phyloP scores from a whole-genome alignment of 1,140 invertebrate genomes.

The Tachypleus tridentatus region DNA sequence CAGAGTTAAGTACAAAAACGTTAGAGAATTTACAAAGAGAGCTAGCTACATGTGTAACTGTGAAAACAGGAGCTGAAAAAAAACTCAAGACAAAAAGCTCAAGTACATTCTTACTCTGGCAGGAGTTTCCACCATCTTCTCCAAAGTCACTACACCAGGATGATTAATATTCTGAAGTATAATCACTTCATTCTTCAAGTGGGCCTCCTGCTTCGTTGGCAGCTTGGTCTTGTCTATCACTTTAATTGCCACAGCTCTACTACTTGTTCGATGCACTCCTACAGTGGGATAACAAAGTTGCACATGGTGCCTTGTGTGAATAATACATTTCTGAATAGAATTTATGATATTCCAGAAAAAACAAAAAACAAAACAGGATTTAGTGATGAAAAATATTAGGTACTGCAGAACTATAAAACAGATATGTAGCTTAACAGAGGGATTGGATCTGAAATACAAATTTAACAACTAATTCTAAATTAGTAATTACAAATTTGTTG shows the following conservation, averaged over 20 bases:
- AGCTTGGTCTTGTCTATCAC: slow-evolving; percentile 97
- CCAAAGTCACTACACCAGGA: slow-evolving; percentile 55
- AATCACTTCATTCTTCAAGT: slow-evolving; percentile 95
- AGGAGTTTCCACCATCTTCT: slow-evolving; percentile 96
- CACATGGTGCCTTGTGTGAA: too few species aligned
- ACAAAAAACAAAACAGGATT: too few species aligned
- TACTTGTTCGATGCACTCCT: slow-evolving; percentile 56
- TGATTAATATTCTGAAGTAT: slow-evolving; percentile 92
- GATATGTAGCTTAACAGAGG: too few species aligned
- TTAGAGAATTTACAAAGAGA: too few species aligned
- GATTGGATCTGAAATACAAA: too few species aligned
- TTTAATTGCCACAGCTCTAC: slow-evolving; percentile 67
- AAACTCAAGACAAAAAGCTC: neutral
- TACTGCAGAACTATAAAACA: too few species aligned
- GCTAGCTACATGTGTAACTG: neutral
- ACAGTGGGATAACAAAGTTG: slow-evolving; percentile 4
- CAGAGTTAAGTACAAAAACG: too few species aligned
- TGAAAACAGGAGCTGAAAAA: neutral
- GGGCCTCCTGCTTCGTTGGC: slow-evolving; percentile 96
- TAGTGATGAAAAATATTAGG: too few species aligned
- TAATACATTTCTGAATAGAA: too few species aligned
- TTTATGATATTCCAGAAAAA: too few species aligned
- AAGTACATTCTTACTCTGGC: slow-evolving; percentile 46
- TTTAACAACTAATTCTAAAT: too few species aligned
- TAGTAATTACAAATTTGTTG: too few species aligned